A percentile compares a stretch with the other conserved stretches of the same genome.
These are phyloP conservation scores for Gonatopus flavifemur DNA, from an alignment of 1,140 invertebrate species.

Conservation along the genomic window DNA sequence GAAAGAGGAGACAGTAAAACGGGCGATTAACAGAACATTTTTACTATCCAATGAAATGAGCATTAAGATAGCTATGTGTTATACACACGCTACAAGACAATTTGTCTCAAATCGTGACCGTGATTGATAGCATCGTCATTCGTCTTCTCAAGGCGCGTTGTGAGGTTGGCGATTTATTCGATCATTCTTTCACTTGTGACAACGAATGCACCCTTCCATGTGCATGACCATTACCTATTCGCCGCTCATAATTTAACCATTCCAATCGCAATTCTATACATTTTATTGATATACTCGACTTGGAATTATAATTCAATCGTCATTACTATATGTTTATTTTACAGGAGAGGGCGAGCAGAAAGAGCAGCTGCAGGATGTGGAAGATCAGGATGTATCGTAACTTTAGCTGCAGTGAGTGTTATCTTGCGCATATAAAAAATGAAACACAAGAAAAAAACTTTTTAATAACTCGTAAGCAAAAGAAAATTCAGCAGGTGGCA, in stretches of 20 bases:
- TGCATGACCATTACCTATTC: too few relatives aligned
- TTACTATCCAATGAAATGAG: too few relatives aligned
- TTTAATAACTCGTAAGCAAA: constrained; percentile 59
- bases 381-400: constrained; percentile 94
- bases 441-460: constrained; percentile 55
- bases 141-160: too few relatives aligned
- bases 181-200: not conserved
- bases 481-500: constrained; percentile 52
- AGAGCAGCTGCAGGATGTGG: constrained; percentile 85
- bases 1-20: too few relatives aligned
- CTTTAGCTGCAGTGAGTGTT: constrained; percentile 59
- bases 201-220: too few relatives aligned
- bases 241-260: too few relatives aligned
- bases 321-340: constrained; percentile 24
- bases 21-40: too few relatives aligned
- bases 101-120: too few relatives aligned
- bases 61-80: too few relatives aligned
- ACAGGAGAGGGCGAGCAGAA: constrained; percentile 84
- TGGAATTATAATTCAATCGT: not conserved
- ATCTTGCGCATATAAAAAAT: constrained; percentile 55
- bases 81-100: too few relatives aligned
- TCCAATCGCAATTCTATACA: not conserved
- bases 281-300: not conserved
- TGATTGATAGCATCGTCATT: too few relatives aligned
- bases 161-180: too few relatives aligned